A percentile compares a stretch with the other conserved stretches of the same genome.
These are phyloP conservation scores for Gryllus bimaculatus DNA, from an alignment of 1,140 invertebrate species.

Conservation along the genomic window DNA sequence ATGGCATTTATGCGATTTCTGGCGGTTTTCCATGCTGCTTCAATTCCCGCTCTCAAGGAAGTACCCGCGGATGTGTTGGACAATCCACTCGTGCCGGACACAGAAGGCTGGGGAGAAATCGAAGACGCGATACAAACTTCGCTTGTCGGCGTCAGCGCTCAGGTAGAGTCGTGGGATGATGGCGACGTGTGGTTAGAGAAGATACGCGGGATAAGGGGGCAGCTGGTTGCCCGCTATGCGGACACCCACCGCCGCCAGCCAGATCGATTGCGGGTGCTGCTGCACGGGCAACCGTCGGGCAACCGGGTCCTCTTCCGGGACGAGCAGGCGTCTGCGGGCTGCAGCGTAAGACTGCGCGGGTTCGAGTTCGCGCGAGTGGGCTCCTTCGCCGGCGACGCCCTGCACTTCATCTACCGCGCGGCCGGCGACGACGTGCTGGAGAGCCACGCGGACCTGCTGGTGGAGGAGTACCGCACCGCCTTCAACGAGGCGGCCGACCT, in stretches of 20 bases:
- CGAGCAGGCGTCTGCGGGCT: too few species aligned
- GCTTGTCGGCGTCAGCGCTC: too few species aligned
- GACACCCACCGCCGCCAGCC: too few species aligned
- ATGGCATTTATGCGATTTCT: neutral
- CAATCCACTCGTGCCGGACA: too few species aligned
- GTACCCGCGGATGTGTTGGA: too few species aligned
- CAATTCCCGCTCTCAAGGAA: neutral
- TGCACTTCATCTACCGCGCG: neutral
- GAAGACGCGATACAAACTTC: too few species aligned
- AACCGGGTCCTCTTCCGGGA: neutral
- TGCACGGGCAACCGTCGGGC: neutral
- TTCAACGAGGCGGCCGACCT: neutral
- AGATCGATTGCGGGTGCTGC: neutral
- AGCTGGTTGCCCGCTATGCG: too few species aligned
- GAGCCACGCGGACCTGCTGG: neutral
- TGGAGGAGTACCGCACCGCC: neutral
- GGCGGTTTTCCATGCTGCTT: neutral
- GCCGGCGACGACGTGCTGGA: neutral
- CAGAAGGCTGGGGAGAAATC: too few species aligned
- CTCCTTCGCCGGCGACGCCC: neutral
- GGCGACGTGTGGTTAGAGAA: too few species aligned
- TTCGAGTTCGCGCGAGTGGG: neutral
- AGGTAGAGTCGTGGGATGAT: too few species aligned
- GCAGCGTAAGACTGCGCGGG: neutral
- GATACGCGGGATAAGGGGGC: too few species aligned